phyloP scores from a whole-genome alignment of 1,140 invertebrate species.

The Galleria mellonella region DNA sequence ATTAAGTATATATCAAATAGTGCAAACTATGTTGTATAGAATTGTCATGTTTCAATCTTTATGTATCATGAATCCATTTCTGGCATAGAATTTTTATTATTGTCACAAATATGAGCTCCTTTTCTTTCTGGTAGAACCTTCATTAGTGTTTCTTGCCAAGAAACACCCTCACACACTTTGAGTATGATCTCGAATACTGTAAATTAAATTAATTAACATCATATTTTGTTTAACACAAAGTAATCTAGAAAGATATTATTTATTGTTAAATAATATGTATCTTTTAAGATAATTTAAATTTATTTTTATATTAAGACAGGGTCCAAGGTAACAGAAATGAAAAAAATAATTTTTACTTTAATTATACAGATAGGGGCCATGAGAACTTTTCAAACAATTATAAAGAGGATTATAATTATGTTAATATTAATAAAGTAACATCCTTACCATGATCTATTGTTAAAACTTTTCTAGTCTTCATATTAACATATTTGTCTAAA shows the following conservation, averaged over 20 bases:
- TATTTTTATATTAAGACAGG: no score
- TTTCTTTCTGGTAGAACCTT: slow-evolving; percentile 86
- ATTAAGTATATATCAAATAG: no score
- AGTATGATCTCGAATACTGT: slow-evolving; percentile 95
- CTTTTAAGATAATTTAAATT: background rate
- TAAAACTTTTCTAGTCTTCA: slow-evolving; percentile 95
- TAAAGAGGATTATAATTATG: no score
- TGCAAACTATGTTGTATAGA: no score
- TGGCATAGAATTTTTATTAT: slow-evolving; percentile 25
- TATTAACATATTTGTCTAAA: slow-evolving; percentile 91
- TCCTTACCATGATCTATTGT: slow-evolving; percentile 95
- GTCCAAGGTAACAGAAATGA: no score
- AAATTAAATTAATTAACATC: slow-evolving; percentile 55
- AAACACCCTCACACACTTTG: slow-evolving; percentile 82
- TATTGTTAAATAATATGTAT: background rate
- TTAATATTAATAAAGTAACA: slow-evolving; percentile 1
- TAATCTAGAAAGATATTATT: slow-evolving; percentile 4
- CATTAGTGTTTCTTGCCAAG: slow-evolving; percentile 91
- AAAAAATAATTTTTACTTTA: no score
- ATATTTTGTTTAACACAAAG: slow-evolving; percentile 5
- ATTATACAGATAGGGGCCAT: no score
- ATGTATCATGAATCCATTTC: slow-evolving; percentile 8
- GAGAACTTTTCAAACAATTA: no score
- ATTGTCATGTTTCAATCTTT: no score
- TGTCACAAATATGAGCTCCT: slow-evolving; percentile 75